Evolutionary conservation across 2,888 invertebrate genomes (phyloP).

Genomic region (Crepidodera aurea): DNA sequence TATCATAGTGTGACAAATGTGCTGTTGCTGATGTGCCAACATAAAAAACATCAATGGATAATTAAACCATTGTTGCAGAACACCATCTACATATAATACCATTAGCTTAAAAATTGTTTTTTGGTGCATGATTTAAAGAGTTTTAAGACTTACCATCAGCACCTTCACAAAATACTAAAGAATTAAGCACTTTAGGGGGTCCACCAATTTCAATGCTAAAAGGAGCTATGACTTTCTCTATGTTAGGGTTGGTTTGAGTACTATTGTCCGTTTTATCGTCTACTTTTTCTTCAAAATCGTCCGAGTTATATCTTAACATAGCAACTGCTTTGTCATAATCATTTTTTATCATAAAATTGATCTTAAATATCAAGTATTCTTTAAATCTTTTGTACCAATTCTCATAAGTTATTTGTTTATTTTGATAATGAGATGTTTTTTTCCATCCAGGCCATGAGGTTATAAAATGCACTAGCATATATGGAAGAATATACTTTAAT

Average conservation of each 20-base stretch:
- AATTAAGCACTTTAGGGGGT: constrained; percentile 34
- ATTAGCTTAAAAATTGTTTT: no score
- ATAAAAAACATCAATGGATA: no score
- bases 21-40: no score
- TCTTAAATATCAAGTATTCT: constrained; percentile 35
- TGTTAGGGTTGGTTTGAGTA: constrained; percentile 28
- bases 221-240: constrained; percentile 31
- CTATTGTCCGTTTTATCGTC: constrained; percentile 29
- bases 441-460: constrained; percentile 40
- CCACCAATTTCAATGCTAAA: constrained; percentile 31
- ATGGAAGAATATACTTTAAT: constrained; percentile 29
- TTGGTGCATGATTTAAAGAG: no score
- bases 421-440: constrained; percentile 24
- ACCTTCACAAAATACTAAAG: constrained; percentile 36
- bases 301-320: constrained; percentile 6
- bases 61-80: no score
- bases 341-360: constrained; percentile 36
- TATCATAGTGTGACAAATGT: no score
- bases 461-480: constrained; percentile 37
- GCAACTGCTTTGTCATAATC: constrained; percentile 31
- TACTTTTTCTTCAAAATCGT: constrained; percentile 2
- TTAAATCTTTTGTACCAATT: constrained; percentile 36
- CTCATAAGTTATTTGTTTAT: constrained; percentile 34
- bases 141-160: constrained; percentile 21
- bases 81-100: no score